Base-by-base conservation (phyloP, 2,888 invertebrate genomes). In the Caenorhabditis drosophilae region DNA sequence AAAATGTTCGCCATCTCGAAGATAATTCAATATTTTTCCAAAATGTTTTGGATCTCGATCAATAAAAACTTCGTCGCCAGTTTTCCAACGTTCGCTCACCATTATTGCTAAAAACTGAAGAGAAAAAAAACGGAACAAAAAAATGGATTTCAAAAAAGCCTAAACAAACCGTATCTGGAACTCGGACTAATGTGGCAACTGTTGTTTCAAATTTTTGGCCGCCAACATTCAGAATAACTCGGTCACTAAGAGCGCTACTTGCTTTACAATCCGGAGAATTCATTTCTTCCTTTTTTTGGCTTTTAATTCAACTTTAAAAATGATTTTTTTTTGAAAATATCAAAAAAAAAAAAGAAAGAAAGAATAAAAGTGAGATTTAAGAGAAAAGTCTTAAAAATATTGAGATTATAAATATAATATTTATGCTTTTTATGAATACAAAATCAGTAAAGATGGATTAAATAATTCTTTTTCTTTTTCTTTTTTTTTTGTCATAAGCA, bases 41-140 rank as follows among this genome's bases (percentile, higher is more conserved):
- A 79, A 77, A 50, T 77, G 70, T 18, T 67, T 71, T 1, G 77
- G 73, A 48, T 79, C 79, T 35, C 78, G 67, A 49, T 79, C 79
- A 41, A 79, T 78, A 60, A 79, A 79, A 9, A 79, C 59, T 35
- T 71, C 77, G 4, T 48, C 62, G 1, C 55, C 55, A n/a, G 48
- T 47, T 47, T 70, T 68, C 76, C 76, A 76, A 11, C 72, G 66
- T 26, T 73, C 73, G 34, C 76, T 73, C 7, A 77, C 66, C 57
- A 77, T 59, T 18, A 73, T 67, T 0, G 75, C 67, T 9, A 78
- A 59, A n/a, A 76, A 63, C 73, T 75, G 47, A 15, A 72, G 47
- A 35, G 11, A n/a, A n/a, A 25, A 25, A 41, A 41, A 3, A 16
- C 4, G 18, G 42, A 20, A 4, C 9, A 11, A 42, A 20, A 6